These are phyloP conservation scores for Zhengitettix transpicula DNA, from an alignment of 2,888 invertebrate genomes.

Conservation along the genomic window DNA sequence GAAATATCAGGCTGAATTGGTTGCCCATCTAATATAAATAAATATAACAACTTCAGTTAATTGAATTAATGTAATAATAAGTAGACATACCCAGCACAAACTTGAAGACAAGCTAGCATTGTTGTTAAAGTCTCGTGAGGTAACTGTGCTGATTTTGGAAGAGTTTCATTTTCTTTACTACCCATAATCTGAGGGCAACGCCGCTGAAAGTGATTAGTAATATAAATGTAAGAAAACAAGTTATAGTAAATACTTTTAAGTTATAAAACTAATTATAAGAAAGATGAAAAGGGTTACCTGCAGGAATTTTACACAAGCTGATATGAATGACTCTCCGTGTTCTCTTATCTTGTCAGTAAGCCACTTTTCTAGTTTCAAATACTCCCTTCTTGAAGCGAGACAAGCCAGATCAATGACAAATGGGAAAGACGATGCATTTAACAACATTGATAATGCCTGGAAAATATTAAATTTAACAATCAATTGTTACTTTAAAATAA, in stretches of 20 bases:
- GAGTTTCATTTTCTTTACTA: slow-evolving; percentile 54
- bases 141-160: slow-evolving; percentile 72
- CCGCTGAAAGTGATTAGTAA: slow-evolving; percentile 28
- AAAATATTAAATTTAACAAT: slow-evolving; percentile 21
- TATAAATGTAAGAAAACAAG: background rate
- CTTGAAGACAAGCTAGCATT: slow-evolving; percentile 75
- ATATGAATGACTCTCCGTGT: slow-evolving; percentile 81
- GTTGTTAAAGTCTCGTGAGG: slow-evolving; percentile 82
- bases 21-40: no score
- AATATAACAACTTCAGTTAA: no score
- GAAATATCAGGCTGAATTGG: no score
- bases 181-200: slow-evolving; percentile 77
- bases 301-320: slow-evolving; percentile 71
- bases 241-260: no score
- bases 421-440: slow-evolving; percentile 82
- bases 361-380: slow-evolving; percentile 97
- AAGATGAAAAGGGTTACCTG: slow-evolving; percentile 28
- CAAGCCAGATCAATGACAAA: slow-evolving; percentile 97
- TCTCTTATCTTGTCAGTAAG: slow-evolving; percentile 90
- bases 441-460: slow-evolving; percentile 74
- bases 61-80: background rate
- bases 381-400: slow-evolving; percentile 89
- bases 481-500: background rate
- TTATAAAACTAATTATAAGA: background rate
- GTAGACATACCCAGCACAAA: slow-evolving; percentile 30